Conservation (phyloP, 2,888 invertebrate species). For the Ectemnius continuus region DNA sequence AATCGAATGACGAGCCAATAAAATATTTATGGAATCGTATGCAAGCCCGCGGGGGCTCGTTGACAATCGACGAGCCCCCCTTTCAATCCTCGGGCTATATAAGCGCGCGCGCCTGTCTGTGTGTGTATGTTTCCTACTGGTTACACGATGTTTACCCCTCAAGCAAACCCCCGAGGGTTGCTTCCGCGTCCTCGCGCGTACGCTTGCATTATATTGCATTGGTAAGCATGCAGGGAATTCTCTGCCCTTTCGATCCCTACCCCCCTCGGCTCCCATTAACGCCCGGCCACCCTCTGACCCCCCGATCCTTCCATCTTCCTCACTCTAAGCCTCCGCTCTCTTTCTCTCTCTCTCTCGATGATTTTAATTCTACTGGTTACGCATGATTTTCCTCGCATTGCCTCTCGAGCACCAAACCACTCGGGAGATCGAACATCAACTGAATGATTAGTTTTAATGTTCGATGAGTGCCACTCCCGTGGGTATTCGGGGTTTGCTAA, state of each 20-base stretch:
- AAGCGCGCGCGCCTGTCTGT: slow-evolving; percentile 42
- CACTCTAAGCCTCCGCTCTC: background rate
- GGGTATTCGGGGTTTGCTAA: no score
- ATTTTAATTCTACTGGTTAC: slow-evolving; percentile 33
- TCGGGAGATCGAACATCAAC: slow-evolving; percentile 12
- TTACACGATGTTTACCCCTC: slow-evolving; percentile 76
- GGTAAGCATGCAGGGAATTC: slow-evolving; percentile 32
- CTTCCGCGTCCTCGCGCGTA: slow-evolving; percentile 32
- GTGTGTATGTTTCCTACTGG: slow-evolving; percentile 69
- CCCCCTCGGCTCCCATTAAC: slow-evolving; percentile 41
- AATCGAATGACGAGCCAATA: slow-evolving; percentile 76
- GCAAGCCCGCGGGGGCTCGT: slow-evolving; percentile 39
- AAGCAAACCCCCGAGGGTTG: slow-evolving; percentile 64
- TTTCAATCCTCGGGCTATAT: no score
- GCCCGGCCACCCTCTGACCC: slow-evolving; percentile 11
- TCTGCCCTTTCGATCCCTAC: slow-evolving; percentile 32
- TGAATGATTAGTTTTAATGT: slow-evolving; percentile 37
- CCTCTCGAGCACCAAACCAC: slow-evolving; percentile 34
- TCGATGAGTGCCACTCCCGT: no score
- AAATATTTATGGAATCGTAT: slow-evolving; percentile 76
- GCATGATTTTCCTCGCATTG: slow-evolving; percentile 36
- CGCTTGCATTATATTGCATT: slow-evolving; percentile 41
- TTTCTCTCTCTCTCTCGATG: slow-evolving; percentile 1
- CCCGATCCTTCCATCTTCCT: background rate
- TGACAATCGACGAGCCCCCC: slow-evolving; percentile 27